Percentiles rank a stretch among this genome's conserved stretches.
phyloP scores from a whole-genome alignment of 2,113 vertebrate genomes.

The Hucho hucho region DNA sequence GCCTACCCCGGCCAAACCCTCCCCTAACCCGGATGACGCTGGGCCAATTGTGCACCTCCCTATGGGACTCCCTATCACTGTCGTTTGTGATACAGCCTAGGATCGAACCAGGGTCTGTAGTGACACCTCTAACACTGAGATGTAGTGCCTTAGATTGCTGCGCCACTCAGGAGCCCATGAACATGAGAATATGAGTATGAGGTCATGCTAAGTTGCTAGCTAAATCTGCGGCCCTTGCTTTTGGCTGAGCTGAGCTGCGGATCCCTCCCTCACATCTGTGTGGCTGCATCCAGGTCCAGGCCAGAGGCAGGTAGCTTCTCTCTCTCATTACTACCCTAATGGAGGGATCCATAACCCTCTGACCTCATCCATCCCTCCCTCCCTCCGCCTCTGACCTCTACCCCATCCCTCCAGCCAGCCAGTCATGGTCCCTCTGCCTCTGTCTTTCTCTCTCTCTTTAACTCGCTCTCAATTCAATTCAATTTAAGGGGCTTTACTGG shows the following conservation, averaged over 20 bases:
- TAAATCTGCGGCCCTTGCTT: conserved; percentile 12
- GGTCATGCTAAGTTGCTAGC: conserved; percentile 43
- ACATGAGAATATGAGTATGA: conserved; percentile 36
- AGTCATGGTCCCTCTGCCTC: not conserved
- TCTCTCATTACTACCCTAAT: conserved; percentile 71
- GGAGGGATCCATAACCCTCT: conserved; percentile 72
- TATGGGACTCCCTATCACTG: too few species aligned
- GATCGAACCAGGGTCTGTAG: too few species aligned
- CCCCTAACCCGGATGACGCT: too few species aligned
- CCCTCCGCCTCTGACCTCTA: conserved; percentile 29
- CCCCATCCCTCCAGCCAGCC: not conserved
- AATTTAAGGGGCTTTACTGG: too few species aligned
- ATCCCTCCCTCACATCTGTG: conserved; percentile 63
- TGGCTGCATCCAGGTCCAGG: conserved; percentile 37
- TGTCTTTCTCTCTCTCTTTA: not conserved
- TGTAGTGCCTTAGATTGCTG: too few species aligned
- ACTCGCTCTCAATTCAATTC: too few species aligned
- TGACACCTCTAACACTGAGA: too few species aligned
- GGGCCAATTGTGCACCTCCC: too few species aligned
- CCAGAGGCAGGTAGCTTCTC: conserved; percentile 70
- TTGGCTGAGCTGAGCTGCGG: conserved; percentile 22
- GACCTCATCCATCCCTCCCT: conserved; percentile 70
- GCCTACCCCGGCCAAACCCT: too few species aligned
- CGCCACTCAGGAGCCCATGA: too few species aligned
- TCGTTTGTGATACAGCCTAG: too few species aligned